A percentile compares a stretch with the other conserved stretches of the same genome.
phyloP scores from a whole-genome alignment of 1,140 invertebrate species.

The Eurosta solidaginis region DNA sequence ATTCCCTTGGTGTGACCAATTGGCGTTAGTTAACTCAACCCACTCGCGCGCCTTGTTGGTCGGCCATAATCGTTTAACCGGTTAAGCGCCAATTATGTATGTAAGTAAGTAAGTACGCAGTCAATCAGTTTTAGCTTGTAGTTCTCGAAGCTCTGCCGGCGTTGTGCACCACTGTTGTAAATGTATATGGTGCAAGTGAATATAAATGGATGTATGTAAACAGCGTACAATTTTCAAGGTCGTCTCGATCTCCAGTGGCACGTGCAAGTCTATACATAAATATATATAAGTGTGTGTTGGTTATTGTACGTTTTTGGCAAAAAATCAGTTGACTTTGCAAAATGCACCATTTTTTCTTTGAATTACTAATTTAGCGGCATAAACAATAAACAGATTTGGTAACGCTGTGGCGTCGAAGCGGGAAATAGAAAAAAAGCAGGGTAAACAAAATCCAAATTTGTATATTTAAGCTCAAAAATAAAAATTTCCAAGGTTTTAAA shows the following conservation, averaged over 20 bases:
- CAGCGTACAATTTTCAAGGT: constrained; percentile 3
- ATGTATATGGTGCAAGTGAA: background rate
- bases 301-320: background rate
- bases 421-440: background rate
- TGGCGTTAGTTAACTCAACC: too few species aligned
- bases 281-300: background rate
- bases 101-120: too few species aligned
- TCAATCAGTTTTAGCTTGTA: too few species aligned
- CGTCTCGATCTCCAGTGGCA: constrained; percentile 15
- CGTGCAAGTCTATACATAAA: background rate
- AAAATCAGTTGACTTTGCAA: background rate
- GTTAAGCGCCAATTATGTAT: too few species aligned
- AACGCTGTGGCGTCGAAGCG: background rate
- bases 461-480: background rate
- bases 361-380: background rate
- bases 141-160: too few species aligned
- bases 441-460: background rate
- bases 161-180: too few species aligned
- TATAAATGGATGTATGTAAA: background rate
- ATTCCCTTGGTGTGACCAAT: too few species aligned
- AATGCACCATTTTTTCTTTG: background rate
- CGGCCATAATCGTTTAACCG: too few species aligned
- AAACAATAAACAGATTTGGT: background rate
- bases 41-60: too few species aligned
- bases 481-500: background rate